A percentile compares a stretch with the other conserved stretches of the same genome.
Evolutionary conservation across 1,140 invertebrate species (phyloP).

Genomic region (Myzus persicae): DNA sequence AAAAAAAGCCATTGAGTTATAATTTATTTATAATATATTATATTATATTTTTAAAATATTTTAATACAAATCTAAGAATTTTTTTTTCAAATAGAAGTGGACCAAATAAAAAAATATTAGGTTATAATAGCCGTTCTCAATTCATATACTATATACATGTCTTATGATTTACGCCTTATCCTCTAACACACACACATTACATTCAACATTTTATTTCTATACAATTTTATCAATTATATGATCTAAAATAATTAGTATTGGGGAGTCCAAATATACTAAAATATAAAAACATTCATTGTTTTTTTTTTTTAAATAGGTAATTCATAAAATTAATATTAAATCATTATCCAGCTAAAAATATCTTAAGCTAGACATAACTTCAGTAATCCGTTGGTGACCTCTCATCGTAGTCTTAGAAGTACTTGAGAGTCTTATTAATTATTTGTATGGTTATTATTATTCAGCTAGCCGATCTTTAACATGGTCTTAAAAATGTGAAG

Average conservation of each 20-base stretch:
- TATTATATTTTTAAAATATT: not conserved
- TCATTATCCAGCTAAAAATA: not conserved
- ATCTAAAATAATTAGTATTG: not conserved
- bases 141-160: not conserved
- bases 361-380: not conserved
- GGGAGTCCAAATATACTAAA: not conserved
- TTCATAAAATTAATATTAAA: no score
- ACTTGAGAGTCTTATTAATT: not conserved
- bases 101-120: not conserved
- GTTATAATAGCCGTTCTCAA: not conserved
- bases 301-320: not conserved
- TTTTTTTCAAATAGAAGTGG: not conserved
- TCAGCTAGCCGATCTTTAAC: not conserved
- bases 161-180: not conserved
- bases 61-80: not conserved
- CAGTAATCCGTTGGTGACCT: not conserved
- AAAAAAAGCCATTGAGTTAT: not conserved
- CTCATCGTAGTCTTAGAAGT: not conserved
- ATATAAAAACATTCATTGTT: not conserved
- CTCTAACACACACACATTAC: not conserved
- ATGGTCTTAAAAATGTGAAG: not conserved
- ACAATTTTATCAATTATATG: not conserved
- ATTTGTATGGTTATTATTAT: not conserved
- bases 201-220: not conserved
- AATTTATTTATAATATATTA: not conserved